Evolutionary conservation across 2,888 invertebrate species (phyloP).

Genomic region (Chrysodeixis includens): DNA sequence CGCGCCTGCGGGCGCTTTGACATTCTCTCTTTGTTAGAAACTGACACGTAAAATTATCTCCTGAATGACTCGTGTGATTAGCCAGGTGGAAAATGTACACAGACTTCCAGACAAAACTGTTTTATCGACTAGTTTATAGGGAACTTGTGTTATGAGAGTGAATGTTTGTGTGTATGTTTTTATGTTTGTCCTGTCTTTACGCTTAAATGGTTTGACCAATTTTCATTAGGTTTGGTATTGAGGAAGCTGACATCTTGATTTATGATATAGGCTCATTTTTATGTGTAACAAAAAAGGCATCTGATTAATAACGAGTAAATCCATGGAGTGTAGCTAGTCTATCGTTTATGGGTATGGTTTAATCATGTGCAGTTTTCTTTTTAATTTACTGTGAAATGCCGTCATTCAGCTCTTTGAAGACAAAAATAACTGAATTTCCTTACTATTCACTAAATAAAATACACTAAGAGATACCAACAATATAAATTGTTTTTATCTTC

Average conservation of each 20-base stretch:
- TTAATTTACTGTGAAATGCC: background rate
- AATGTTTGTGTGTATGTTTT: too few relatives aligned
- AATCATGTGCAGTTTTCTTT: background rate
- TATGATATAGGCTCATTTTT: too few relatives aligned
- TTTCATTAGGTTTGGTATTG: too few relatives aligned
- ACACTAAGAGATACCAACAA: background rate
- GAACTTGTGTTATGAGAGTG: background rate
- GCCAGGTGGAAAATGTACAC: slow-evolving; percentile 72
- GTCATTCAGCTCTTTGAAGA: background rate
- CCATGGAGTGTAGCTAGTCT: too few relatives aligned
- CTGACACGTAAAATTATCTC: slow-evolving; percentile 77
- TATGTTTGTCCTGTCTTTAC: too few relatives aligned
- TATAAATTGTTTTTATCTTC: background rate
- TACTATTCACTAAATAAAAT: background rate
- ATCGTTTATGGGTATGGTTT: too few relatives aligned
- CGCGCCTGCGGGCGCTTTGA: slow-evolving; percentile 81
- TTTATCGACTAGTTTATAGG: background rate
- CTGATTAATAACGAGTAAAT: too few relatives aligned
- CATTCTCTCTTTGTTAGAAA: slow-evolving; percentile 79
- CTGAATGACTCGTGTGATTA: slow-evolving; percentile 77
- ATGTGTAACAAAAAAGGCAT: too few relatives aligned
- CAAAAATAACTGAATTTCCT: background rate
- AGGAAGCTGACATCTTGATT: too few relatives aligned
- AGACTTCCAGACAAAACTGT: slow-evolving; percentile 22
- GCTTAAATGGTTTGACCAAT: too few relatives aligned